Evolutionary conservation across 2,797 vertebrate genomes (phyloP), one percentile per base, ranked within the genome.

Genomic region (Tapirus indicus): DNA sequence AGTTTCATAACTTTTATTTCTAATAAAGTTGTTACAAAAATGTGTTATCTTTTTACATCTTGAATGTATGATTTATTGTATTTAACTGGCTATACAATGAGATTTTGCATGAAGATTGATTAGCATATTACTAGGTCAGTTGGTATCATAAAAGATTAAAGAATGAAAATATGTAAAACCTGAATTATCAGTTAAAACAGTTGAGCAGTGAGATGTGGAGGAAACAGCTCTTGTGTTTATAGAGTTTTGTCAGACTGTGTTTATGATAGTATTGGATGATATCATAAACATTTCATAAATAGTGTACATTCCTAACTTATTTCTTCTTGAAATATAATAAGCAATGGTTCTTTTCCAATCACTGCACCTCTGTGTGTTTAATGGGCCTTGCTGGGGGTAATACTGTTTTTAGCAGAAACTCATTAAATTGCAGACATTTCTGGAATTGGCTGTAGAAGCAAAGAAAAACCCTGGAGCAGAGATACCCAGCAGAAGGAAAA

Each of bases 261-360:
- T 95, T 94, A 77, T 78, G 62, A 52, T 83, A 66, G 25, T 83
- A 71, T 88, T 75, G 49, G 60, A 94, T 83, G 62, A 68, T 11
- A 80, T 95, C 80, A 96, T 62, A 96, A 71, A 72, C 85, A 96
- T 52, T 95, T 93, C 62, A 64, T 89, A 96, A 97, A 96, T 88
- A 92, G 88, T 86, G 82, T 49, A 68, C 2, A 89, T 86, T 91
- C n/a, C 47, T 52, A 91, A n/a, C 17, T 95, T 90, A 85, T 95
- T 90, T 91, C 79, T 98, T 66, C 60, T 29, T 91, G 86, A 88
- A 93, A 60, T 94, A 56, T 82, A 66, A 25, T 89, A 80, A 96
- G 27, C 16, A 88, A 23, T 88, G 20, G 21, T 75, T 83, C 7
- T 86, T 93, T 95, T 84, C 38, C 58, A 88, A 41, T 94, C 47